phyloP scores from a whole-genome alignment of 2,888 invertebrate genomes.

The Xanthostigma xanthostigma region DNA sequence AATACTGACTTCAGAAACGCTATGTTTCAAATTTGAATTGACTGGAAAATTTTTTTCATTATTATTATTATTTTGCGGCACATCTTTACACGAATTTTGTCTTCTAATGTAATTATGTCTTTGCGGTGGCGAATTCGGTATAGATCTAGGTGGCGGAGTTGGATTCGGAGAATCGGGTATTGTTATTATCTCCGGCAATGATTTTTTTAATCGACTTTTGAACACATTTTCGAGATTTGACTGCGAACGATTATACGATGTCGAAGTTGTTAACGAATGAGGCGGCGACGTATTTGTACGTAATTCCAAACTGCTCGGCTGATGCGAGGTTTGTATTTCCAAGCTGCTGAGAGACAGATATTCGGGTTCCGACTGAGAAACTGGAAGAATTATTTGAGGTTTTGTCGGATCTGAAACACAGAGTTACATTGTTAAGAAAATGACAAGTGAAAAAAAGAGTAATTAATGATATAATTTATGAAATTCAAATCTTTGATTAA shows the following conservation, averaged over 20 bases:
- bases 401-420: constrained; percentile 30
- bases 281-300: constrained; percentile 22
- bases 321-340: constrained; percentile 5
- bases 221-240: constrained; percentile 29
- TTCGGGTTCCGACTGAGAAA: constrained; percentile 10
- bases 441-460: no score
- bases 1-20: constrained; percentile 27
- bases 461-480: no score
- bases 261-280: constrained; percentile 15
- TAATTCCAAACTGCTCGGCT: constrained; percentile 8
- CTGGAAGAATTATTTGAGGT: constrained; percentile 29
- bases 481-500: no score
- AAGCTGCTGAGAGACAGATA: constrained; percentile 8
- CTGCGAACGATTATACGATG: constrained; percentile 26
- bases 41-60: constrained; percentile 12
- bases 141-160: constrained; percentile 6
- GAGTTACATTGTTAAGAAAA: background rate
- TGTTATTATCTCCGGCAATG: background rate
- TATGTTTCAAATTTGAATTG: constrained; percentile 21
- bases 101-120: constrained; percentile 22
- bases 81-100: constrained; percentile 28
- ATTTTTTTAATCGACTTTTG: constrained; percentile 11
- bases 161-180: constrained; percentile 17
- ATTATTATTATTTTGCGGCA: constrained; percentile 20
- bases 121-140: constrained; percentile 5